Conservation (phyloP, 2,797 vertebrate species). For the Somateria mollissima region DNA sequence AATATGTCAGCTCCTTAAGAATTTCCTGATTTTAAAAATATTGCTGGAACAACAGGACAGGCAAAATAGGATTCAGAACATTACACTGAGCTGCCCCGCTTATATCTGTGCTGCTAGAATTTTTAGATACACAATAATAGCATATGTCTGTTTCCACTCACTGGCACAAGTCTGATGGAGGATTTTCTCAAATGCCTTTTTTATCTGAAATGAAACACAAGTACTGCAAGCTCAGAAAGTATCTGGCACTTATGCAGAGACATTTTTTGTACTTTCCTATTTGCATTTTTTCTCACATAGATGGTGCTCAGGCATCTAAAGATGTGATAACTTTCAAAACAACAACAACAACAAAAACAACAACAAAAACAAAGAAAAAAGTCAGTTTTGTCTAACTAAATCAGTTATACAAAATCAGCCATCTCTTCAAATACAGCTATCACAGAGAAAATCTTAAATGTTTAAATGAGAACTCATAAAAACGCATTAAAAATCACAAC, state of each 20-base stretch:
- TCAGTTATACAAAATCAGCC: not conserved
- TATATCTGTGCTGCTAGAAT: not conserved
- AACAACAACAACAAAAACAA: not conserved
- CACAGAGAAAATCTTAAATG: not conserved
- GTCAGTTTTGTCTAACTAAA: not conserved
- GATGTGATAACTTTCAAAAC: not conserved
- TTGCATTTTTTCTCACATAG: constrained; percentile 9
- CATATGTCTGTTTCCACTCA: not conserved
- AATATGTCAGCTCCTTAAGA: not conserved
- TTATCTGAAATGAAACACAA: constrained; percentile 8
- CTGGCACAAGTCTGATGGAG: not conserved
- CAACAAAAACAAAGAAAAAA: not conserved
- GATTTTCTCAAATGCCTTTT: constrained; percentile 6
- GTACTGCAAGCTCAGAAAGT: not conserved
- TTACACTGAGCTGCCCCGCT: not conserved
- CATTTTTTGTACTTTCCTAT: not conserved
- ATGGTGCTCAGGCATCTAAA: not conserved
- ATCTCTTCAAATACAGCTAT: not conserved
- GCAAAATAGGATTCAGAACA: not conserved
- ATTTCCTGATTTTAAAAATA: not conserved
- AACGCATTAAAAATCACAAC: not conserved
- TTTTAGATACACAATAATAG: not conserved
- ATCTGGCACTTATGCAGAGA: not conserved
- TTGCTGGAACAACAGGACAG: not conserved
- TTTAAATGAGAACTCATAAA: not conserved